phyloP scores from a whole-genome alignment of 2,113 vertebrate species.

The Ameiurus melas region DNA sequence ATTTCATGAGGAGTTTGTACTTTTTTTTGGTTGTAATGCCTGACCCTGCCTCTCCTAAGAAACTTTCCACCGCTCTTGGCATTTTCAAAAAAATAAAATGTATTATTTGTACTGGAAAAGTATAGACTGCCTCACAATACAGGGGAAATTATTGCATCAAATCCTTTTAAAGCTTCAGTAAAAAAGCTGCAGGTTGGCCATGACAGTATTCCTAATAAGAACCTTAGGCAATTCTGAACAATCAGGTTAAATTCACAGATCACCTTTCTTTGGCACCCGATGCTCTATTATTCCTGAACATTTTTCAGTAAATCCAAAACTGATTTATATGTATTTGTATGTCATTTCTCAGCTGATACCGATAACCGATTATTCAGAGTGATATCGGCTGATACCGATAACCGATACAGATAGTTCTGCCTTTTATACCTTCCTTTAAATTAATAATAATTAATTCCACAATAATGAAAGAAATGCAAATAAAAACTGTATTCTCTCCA shows the following conservation, averaged over 20 bases:
- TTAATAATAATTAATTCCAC: too few species aligned
- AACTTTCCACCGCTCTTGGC: background rate
- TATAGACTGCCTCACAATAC: background rate
- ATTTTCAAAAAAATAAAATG: conserved; percentile 23
- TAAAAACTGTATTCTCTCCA: too few species aligned
- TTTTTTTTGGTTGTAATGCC: background rate
- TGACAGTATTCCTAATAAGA: background rate
- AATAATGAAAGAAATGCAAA: too few species aligned
- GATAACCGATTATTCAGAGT: too few species aligned
- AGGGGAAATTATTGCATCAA: background rate
- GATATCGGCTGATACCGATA: too few species aligned
- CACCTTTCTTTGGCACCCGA: background rate
- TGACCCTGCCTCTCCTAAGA: background rate
- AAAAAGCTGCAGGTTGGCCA: background rate
- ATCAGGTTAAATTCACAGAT: conserved; percentile 4
- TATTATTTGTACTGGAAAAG: background rate
- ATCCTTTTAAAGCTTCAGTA: background rate
- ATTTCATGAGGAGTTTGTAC: background rate
- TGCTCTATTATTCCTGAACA: background rate
- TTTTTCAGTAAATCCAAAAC: conserved; percentile 37
- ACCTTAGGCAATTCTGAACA: background rate
- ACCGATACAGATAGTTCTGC: too few species aligned
- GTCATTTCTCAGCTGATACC: too few species aligned
- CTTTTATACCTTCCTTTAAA: too few species aligned
- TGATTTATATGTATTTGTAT: background rate